Percentiles rank a stretch among this genome's conserved stretches.
Conservation (phyloP, 2,888 invertebrate genomes). For the Aspidiotus destructor region DNA sequence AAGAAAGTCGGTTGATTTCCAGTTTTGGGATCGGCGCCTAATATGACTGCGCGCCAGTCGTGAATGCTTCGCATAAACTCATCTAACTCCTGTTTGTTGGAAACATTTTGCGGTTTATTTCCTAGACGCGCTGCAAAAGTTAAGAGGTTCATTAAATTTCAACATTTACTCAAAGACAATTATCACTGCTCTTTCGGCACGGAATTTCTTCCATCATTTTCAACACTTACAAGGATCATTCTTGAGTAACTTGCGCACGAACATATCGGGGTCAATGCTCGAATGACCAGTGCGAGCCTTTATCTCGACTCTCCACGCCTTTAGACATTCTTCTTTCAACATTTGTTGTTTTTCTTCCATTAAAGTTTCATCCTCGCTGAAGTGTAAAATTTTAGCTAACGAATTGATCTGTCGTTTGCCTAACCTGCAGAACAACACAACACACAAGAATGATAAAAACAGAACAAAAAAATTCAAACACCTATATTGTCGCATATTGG, state of each 20-base stretch:
- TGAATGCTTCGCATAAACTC: conserved; percentile 43
- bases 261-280: conserved; percentile 15
- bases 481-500: no score
- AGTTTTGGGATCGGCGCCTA: conserved; percentile 41
- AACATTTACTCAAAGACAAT: no score
- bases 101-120: conserved; percentile 18
- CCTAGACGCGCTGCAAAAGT: conserved; percentile 30
- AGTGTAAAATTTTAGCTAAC: conserved; percentile 72
- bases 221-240: conserved; percentile 17
- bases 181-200: neutral
- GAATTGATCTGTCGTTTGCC: conserved; percentile 64
- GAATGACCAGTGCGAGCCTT: conserved; percentile 33
- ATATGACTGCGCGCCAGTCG: conserved; percentile 58
- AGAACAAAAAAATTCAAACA: neutral
- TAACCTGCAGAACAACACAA: conserved; percentile 44
- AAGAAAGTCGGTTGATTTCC: conserved; percentile 50
- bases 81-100: conserved; percentile 35
- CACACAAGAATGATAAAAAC: neutral
- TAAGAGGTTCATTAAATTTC: conserved; percentile 2
- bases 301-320: conserved; percentile 60
- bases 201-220: neutral
- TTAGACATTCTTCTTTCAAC: conserved; percentile 60
- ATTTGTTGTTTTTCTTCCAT: conserved; percentile 64
- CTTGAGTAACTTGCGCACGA: conserved; percentile 16
- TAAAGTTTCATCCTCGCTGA: conserved; percentile 59